A percentile compares a stretch with the other conserved stretches of the same genome.
Conservation (phyloP, 2,888 invertebrate species). For the Alloplasta piceator region DNA sequence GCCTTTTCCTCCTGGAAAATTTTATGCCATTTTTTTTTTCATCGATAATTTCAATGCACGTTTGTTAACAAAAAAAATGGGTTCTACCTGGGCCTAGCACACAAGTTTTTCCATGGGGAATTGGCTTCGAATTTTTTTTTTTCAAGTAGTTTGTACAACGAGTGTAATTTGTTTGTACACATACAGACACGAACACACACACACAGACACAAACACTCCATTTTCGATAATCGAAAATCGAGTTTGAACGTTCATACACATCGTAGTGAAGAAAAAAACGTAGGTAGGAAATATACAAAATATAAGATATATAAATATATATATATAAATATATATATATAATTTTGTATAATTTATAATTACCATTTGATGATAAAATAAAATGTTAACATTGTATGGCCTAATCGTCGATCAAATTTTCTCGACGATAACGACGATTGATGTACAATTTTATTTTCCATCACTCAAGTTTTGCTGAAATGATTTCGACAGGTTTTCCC, state of each 20-base stretch:
- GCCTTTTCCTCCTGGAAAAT: slow-evolving; percentile 21
- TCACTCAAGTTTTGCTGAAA: too few species aligned
- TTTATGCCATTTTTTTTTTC: slow-evolving; percentile 9
- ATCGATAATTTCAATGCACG: slow-evolving; percentile 13
- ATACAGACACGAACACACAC: slow-evolving; percentile 38
- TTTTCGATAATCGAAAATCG: slow-evolving; percentile 59
- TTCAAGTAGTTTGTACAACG: slow-evolving; percentile 66
- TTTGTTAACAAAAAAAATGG: not conserved
- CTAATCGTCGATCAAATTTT: slow-evolving; percentile 66
- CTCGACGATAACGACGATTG: too few species aligned
- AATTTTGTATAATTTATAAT: slow-evolving; percentile 81
- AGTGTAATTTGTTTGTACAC: slow-evolving; percentile 62
- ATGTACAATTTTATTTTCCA: too few species aligned
- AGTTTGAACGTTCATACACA: slow-evolving; percentile 64
- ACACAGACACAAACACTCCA: slow-evolving; percentile 58
- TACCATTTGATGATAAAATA: slow-evolving; percentile 75
- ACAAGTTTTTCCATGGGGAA: slow-evolving; percentile 37
- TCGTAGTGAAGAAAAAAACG: slow-evolving; percentile 61
- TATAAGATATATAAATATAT: slow-evolving; percentile 71
- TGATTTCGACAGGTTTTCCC: too few species aligned
- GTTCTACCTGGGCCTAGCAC: slow-evolving; percentile 24
- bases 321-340: slow-evolving; percentile 71
- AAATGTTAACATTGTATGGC: slow-evolving; percentile 78
- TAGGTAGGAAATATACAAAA: slow-evolving; percentile 75
- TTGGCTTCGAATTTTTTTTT: slow-evolving; percentile 50